Evolutionary conservation across 2,113 vertebrate genomes (phyloP).

Genomic region (Cromileptes altivelis): DNA sequence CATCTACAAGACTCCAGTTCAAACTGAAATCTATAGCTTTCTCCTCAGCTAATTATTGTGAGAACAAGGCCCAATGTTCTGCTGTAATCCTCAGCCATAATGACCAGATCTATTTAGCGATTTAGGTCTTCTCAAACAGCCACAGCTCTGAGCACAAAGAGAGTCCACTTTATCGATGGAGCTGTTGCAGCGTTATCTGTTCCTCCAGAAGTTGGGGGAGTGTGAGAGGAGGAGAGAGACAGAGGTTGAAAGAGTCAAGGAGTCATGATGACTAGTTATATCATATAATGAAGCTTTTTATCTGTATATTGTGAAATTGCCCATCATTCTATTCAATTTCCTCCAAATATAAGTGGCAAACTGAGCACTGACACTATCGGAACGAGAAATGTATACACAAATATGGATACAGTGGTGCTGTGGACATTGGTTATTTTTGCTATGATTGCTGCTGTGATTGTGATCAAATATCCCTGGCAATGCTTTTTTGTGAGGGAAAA

Average conservation of each 20-base stretch:
- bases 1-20: conserved; percentile 15
- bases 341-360: conserved; percentile 14
- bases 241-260: conserved; percentile 31
- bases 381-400: neutral
- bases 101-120: conserved; percentile 69
- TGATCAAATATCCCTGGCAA: neutral
- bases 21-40: conserved; percentile 62
- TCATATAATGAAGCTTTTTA: conserved; percentile 47
- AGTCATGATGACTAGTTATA: conserved; percentile 12
- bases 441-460: neutral
- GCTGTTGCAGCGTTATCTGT: conserved; percentile 49
- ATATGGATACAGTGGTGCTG: neutral
- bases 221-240: conserved; percentile 9
- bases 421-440: too few relatives aligned
- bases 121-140: conserved; percentile 54
- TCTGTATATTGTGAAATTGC: conserved; percentile 10
- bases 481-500: neutral
- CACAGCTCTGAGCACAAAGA: conserved; percentile 40
- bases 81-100: conserved; percentile 68
- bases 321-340: conserved; percentile 15
- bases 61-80: conserved; percentile 32
- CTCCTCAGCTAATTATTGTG: conserved; percentile 59
- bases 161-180: conserved; percentile 57
- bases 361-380: neutral
- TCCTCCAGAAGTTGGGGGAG: conserved; percentile 29